Percentiles rank a stretch among this genome's conserved stretches.
phyloP scores from a whole-genome alignment of 2,888 invertebrate genomes.

The Phalera bucephala region DNA sequence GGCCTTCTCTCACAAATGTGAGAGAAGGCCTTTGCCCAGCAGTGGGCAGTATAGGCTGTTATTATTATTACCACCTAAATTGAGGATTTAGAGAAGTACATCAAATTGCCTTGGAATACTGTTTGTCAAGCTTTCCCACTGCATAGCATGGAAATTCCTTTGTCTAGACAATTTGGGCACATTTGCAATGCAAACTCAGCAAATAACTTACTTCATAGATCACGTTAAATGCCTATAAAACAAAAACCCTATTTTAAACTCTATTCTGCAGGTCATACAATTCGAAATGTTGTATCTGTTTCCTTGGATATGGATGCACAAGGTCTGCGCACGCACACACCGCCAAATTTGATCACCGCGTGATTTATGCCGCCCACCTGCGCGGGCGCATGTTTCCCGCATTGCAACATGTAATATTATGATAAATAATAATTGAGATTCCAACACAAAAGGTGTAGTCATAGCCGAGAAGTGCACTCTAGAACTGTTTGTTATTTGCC shows the following conservation, averaged over 20 bases:
- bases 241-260: too few relatives aligned
- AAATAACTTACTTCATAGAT: conserved; percentile 8
- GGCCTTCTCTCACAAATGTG: too few relatives aligned
- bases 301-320: conserved; percentile 20
- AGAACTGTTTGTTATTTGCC: too few relatives aligned
- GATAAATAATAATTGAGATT: conserved; percentile 1
- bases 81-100: too few relatives aligned
- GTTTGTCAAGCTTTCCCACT: conserved; percentile 26
- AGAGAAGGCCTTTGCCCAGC: too few relatives aligned
- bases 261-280: too few relatives aligned
- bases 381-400: conserved; percentile 43
- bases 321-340: conserved; percentile 7
- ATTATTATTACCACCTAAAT: too few relatives aligned
- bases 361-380: conserved; percentile 44
- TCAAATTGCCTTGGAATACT: conserved; percentile 14
- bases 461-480: too few relatives aligned
- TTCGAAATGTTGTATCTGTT: too few relatives aligned
- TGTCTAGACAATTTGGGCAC: conserved; percentile 11
- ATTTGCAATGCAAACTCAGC: conserved; percentile 18
- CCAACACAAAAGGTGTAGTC: conserved; percentile 1
- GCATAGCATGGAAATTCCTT: conserved; percentile 21
- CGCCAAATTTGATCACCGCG: conserved; percentile 14
- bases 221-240: not conserved
- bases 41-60: too few relatives aligned
- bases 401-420: conserved; percentile 20